Base-by-base conservation (phyloP, 2,888 invertebrate genomes). In the Phortica okadai region DNA sequence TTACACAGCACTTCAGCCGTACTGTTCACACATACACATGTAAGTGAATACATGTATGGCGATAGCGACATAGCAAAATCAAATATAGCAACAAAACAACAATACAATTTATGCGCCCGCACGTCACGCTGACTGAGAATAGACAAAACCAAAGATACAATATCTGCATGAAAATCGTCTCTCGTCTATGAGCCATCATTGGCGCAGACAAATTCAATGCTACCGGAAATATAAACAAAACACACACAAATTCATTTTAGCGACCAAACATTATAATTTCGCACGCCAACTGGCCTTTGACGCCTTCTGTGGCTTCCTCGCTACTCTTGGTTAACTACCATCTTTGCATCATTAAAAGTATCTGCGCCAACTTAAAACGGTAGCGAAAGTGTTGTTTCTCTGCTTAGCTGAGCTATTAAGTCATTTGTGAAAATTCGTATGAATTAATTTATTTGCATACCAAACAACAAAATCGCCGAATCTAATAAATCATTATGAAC, bases 121-220 rank as follows among this genome's bases (percentile, higher is more conserved):
- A 44, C 74, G 62, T 62, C 64, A 74, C 74, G 74, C 74, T 74
- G 25, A 45, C 50, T 74, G 74, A 62, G 64, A 74, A 74, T 59
- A 41, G 33, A 74, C 74, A 74, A 74, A 73, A 58, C 64, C 11
- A 54, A 50, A 54, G 6, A 72, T 25, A 25, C 16, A 62, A 62
- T 8, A 62, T 3, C 33, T 54, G n/a, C 5, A 56, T 21, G 21
- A 62, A 25, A 62, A 16, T 16, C 16, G 62, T 25, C 10, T 25
- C 62, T 16, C 21, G 10, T 62, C 10, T 50, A 50, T 50, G 50
- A 8, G 14, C 8, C 50, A 50, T 50, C 50, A 50, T 8, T 14
- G 50, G 66, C 66, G 6, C 14, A 33, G 66, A 11, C 8, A 21
- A 66, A 14, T 50, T 25, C 56, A 72, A 72, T 72, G 72, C 56